phyloP scores from a whole-genome alignment of 2,888 invertebrate genomes.

The Hermodice carunculata region DNA sequence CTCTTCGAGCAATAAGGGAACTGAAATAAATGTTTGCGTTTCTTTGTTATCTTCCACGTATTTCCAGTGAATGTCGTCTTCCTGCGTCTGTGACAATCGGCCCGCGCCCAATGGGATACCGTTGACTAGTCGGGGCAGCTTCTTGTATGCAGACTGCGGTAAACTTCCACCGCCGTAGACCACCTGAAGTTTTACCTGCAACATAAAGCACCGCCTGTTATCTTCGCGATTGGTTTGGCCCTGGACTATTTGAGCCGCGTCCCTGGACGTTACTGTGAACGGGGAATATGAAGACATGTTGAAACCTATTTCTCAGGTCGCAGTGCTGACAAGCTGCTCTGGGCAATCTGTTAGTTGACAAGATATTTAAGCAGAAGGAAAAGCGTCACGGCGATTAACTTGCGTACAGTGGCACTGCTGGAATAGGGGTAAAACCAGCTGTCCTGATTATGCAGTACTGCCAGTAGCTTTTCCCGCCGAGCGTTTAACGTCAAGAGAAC shows the following conservation, averaged over 20 bases:
- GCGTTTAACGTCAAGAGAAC: too few species aligned
- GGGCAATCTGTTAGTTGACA: too few species aligned
- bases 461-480: too few species aligned
- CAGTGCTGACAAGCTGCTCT: too few species aligned
- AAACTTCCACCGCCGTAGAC: constrained; percentile 48
- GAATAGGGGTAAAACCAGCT: too few species aligned
- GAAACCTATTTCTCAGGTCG: too few species aligned
- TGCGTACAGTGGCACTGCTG: too few species aligned
- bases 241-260: constrained; percentile 50
- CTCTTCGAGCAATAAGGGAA: constrained; percentile 55
- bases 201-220: constrained; percentile 53
- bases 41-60: constrained; percentile 58
- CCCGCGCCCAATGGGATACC: constrained; percentile 64
- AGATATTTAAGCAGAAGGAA: too few species aligned
- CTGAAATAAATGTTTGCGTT: constrained; percentile 55
- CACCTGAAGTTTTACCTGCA: constrained; percentile 54
- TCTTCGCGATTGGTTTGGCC: constrained; percentile 40
- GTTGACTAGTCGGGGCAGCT: constrained; percentile 59
- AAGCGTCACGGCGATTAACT: too few species aligned
- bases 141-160: constrained; percentile 55
- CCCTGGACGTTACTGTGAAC: constrained; percentile 53
- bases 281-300: constrained; percentile 48
- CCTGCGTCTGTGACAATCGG: constrained; percentile 51
- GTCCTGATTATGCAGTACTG: too few species aligned
- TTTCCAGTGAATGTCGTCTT: constrained; percentile 55